Percentiles rank a stretch among this genome's conserved stretches.
These are phyloP conservation scores for Thalpophila matura DNA, from an alignment of 2,888 invertebrate species.

Conservation along the genomic window DNA sequence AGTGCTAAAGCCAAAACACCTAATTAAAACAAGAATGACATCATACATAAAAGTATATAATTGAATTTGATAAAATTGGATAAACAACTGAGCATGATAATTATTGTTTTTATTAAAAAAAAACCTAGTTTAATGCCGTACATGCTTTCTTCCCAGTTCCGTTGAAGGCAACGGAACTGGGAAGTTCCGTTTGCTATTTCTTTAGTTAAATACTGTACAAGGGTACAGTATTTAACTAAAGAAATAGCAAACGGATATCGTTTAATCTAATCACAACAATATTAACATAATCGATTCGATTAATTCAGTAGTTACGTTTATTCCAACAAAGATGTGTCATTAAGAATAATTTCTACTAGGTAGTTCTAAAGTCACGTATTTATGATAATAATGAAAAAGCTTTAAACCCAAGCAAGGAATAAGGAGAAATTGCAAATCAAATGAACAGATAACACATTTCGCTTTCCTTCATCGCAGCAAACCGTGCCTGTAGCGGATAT, in stretches of 20 bases:
- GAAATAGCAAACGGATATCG: too few relatives aligned
- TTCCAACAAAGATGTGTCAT: too few relatives aligned
- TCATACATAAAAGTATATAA: not conserved
- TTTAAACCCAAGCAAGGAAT: conserved; percentile 14
- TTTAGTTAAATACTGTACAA: too few relatives aligned
- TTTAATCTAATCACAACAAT: too few relatives aligned
- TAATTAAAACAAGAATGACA: not conserved
- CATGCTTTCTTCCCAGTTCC: conserved; percentile 18
- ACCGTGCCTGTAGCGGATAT: conserved; percentile 59
- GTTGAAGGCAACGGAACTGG: too few relatives aligned
- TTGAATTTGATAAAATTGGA: not conserved
- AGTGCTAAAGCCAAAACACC: conserved; percentile 25
- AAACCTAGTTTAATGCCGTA: conserved; percentile 8
- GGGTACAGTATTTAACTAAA: too few relatives aligned
- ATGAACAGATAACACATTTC: conserved; percentile 46
- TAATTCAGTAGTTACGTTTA: too few relatives aligned
- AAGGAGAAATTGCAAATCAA: conserved; percentile 48
- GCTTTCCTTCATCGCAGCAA: conserved; percentile 47
- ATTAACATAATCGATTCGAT: too few relatives aligned
- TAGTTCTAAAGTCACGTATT: too few relatives aligned
- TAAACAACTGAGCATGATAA: not conserved
- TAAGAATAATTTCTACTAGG: too few relatives aligned
- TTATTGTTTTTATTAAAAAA: not conserved
- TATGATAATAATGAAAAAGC: too few relatives aligned
- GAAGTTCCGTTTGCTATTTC: too few relatives aligned